phyloP scores from a whole-genome alignment of 2,888 invertebrate genomes.

The Melanostoma mellinum region DNA sequence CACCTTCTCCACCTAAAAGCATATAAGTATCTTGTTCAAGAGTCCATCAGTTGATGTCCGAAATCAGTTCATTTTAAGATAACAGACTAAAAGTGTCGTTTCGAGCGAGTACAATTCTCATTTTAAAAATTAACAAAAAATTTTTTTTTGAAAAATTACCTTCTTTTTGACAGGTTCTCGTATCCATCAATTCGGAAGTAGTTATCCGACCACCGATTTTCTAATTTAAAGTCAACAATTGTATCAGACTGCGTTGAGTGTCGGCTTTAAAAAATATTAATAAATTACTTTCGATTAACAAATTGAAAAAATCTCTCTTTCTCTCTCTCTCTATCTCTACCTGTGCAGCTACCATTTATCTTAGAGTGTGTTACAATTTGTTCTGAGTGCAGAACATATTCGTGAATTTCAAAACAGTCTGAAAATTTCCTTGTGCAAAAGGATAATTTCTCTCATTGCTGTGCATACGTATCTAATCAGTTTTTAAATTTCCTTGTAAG shows the following conservation, averaged over 20 bases:
- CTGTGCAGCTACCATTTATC: not conserved
- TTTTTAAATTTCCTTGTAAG: conserved; percentile 35
- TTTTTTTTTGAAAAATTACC: conserved; percentile 21
- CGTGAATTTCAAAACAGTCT: conserved; percentile 2
- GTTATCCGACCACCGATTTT: conserved; percentile 45
- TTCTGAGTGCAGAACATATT: not conserved
- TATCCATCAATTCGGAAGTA: conserved; percentile 39
- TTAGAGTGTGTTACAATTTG: not conserved
- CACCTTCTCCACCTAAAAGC: conserved; percentile 30
- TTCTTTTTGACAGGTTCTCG: conserved; percentile 9
- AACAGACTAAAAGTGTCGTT: conserved; percentile 38
- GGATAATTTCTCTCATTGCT: conserved; percentile 18
- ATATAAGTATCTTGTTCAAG: conserved; percentile 58
- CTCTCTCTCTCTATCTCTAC: conserved; percentile 1
- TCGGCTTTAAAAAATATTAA: conserved; percentile 29
- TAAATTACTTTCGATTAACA: conserved; percentile 1
- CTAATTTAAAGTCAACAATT: conserved; percentile 44
- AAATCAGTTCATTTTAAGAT: conserved; percentile 68
- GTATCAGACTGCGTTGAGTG: conserved; percentile 12
- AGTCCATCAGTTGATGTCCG: conserved; percentile 66
- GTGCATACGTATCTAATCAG: conserved; percentile 1
- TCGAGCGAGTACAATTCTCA: conserved; percentile 14
- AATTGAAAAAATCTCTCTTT: not conserved
- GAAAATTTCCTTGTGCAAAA: conserved; percentile 34
- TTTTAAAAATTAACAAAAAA: conserved; percentile 4